Evolutionary conservation across 2,113 vertebrate species (phyloP).

Genomic region (Pandion haliaetus): DNA sequence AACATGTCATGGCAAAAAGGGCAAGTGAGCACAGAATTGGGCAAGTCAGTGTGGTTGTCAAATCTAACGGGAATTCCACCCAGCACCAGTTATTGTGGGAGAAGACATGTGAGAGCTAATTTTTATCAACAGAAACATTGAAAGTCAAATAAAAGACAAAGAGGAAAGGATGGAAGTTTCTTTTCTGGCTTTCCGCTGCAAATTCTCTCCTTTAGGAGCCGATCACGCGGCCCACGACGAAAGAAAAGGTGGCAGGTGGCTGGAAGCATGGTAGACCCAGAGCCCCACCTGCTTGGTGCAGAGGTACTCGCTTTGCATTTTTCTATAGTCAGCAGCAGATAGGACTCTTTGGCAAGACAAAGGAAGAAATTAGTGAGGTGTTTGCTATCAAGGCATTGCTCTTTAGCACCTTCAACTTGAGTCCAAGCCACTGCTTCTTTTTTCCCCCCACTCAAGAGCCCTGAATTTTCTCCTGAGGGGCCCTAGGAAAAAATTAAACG

Average conservation of each 20-base stretch:
- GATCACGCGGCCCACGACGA: rapidly evolving
- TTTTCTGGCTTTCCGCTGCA: neutral
- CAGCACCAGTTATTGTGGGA: rapidly evolving
- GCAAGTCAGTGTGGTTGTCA: neutral
- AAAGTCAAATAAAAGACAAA: neutral
- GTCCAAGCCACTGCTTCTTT: neutral
- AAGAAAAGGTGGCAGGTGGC: neutral
- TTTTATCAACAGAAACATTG: neutral
- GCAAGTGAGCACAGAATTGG: neutral
- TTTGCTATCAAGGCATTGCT: neutral
- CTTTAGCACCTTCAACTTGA: neutral
- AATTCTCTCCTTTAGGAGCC: neutral
- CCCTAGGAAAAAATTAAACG: neutral
- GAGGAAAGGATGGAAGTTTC: neutral
- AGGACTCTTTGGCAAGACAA: neutral
- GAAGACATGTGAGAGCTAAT: rapidly evolving
- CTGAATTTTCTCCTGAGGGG: neutral
- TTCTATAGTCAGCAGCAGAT: neutral
- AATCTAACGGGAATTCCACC: neutral
- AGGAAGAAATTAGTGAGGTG: neutral
- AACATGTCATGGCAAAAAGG: neutral
- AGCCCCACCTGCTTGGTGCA: neutral
- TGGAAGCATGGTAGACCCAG: neutral
- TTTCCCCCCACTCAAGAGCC: neutral
- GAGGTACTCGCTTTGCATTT: neutral